Conservation (phyloP, 1,140 invertebrate genomes). For the Drosophila mayri region DNA sequence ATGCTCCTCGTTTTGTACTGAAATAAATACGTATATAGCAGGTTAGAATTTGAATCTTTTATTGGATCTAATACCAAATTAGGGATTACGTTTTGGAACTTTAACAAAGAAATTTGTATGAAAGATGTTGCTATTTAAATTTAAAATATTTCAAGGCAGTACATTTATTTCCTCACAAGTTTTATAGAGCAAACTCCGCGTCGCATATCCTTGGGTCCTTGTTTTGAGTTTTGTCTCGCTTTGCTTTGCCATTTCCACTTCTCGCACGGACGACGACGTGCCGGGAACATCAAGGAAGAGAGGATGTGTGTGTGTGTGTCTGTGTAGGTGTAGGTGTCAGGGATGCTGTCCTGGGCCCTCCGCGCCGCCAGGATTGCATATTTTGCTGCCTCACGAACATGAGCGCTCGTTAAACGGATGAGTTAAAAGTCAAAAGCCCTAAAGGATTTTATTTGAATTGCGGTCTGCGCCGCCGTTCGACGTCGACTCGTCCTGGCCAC, state of each 20-base stretch:
- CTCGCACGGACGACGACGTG: slow-evolving; percentile 60
- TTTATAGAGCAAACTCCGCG: neutral
- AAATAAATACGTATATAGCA: neutral
- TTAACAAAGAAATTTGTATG: neutral
- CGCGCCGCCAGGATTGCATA: slow-evolving; percentile 35
- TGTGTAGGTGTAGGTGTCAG: slow-evolving; percentile 68
- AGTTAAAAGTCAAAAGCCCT: slow-evolving; percentile 84
- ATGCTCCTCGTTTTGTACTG: neutral
- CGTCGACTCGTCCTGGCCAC: slow-evolving; percentile 38
- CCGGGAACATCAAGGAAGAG: slow-evolving; percentile 20
- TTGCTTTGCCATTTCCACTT: slow-evolving; percentile 31
- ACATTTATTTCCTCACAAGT: neutral
- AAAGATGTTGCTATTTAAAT: neutral
- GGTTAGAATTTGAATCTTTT: neutral
- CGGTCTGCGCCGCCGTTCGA: slow-evolving; percentile 74
- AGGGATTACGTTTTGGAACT: neutral
- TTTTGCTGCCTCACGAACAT: slow-evolving; percentile 75
- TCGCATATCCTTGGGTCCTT: slow-evolving; percentile 9
- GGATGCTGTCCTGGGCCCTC: slow-evolving; percentile 66
- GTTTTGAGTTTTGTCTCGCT: slow-evolving; percentile 71
- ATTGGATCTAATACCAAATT: neutral
- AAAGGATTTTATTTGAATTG: slow-evolving; percentile 84
- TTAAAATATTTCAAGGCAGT: neutral
- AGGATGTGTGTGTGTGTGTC: slow-evolving; percentile 12
- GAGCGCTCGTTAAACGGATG: slow-evolving; percentile 82